These are phyloP conservation scores for Magallana angulata DNA, from an alignment of 1,140 invertebrate species.

Conservation along the genomic window DNA sequence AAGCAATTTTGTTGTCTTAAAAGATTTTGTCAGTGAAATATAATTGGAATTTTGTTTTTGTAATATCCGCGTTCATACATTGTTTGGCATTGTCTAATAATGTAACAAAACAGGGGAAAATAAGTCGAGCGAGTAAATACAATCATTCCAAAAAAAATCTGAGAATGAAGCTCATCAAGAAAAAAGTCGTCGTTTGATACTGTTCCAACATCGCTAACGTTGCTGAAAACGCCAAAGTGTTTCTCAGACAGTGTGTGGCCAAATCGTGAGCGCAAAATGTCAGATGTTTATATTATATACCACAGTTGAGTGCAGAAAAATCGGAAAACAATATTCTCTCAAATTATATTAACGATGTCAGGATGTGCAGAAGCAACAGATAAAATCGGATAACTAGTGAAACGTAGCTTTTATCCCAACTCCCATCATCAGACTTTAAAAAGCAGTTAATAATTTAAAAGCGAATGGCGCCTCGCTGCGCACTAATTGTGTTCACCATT, in stretches of 20 bases:
- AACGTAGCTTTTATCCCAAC: not conserved
- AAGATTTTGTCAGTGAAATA: too few species aligned
- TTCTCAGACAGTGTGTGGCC: not conserved
- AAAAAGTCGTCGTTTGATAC: not conserved
- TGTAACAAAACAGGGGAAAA: too few species aligned
- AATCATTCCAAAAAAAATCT: not conserved
- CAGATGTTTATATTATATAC: not conserved
- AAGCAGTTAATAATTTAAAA: not conserved
- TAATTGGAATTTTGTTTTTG: too few species aligned
- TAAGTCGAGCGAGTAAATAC: too few species aligned
- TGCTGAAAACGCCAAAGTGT: not conserved
- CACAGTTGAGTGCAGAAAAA: not conserved
- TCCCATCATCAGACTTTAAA: not conserved
- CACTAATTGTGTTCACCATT: constrained; percentile 19
- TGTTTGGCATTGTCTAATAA: too few species aligned
- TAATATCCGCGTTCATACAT: too few species aligned
- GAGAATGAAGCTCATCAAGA: not conserved
- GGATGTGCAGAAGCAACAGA: not conserved
- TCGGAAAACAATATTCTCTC: not conserved
- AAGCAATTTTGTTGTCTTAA: too few species aligned
- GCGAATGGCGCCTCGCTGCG: not conserved
- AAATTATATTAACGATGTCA: constrained; percentile 15
- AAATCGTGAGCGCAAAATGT: constrained; percentile 1
- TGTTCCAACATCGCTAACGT: not conserved
- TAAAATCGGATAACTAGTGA: not conserved